Conservation (phyloP, 2,113 vertebrate genomes). For the Megaleporinus macrocephalus region DNA sequence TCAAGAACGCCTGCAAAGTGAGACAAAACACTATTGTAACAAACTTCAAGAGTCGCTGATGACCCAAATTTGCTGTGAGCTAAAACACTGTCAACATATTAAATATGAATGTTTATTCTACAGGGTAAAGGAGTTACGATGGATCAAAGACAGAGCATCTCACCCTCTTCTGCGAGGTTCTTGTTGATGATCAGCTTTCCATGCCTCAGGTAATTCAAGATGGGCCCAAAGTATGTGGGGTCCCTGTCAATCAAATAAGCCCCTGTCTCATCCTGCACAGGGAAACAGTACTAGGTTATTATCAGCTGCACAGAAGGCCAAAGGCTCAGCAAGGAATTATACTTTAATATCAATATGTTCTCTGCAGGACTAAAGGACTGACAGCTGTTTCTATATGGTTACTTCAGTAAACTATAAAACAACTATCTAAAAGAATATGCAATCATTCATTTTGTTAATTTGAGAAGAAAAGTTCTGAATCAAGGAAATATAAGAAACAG, state of each 20-base stretch:
- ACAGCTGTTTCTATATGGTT: background rate
- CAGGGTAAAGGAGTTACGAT: background rate
- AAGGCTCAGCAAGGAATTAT: background rate
- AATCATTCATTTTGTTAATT: background rate
- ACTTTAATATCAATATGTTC: background rate
- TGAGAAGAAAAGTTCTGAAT: too few relatives aligned
- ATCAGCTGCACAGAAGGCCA: background rate
- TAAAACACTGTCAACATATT: too few relatives aligned
- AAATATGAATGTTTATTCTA: too few relatives aligned
- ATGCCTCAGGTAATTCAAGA: constrained; percentile 98
- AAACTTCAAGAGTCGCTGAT: background rate
- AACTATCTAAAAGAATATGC: background rate
- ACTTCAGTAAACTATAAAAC: background rate
- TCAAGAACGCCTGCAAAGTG: constrained; percentile 87
- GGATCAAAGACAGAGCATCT: constrained; percentile 54
- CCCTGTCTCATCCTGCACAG: constrained; percentile 89
- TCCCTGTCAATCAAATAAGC: constrained; percentile 98
- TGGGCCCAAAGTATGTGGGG: constrained; percentile 97
- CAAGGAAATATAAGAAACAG: too few relatives aligned
- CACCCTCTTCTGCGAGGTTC: constrained; percentile 97
- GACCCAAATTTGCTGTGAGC: too few relatives aligned
- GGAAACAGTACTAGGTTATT: constrained; percentile 1
- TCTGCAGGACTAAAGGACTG: background rate
- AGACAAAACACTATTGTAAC: background rate
- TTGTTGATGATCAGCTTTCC: constrained; percentile 99